These are phyloP conservation scores for Dryococelus australis DNA, from an alignment of 2,888 invertebrate species.

Conservation along the genomic window DNA sequence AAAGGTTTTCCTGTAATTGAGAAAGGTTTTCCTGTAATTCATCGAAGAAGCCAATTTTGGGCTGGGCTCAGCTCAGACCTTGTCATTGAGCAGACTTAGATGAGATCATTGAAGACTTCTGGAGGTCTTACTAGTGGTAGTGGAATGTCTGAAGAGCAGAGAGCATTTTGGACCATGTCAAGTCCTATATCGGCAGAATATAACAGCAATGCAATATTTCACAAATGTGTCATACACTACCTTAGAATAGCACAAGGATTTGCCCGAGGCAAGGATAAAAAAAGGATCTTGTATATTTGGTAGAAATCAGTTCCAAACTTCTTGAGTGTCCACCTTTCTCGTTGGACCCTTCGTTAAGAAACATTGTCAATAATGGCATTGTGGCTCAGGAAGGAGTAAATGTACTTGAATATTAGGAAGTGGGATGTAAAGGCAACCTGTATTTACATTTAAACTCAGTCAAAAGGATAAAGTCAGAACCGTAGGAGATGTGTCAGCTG, in stretches of 20 bases:
- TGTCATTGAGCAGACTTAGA: background rate
- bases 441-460: background rate
- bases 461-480: background rate
- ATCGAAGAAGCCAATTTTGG: background rate
- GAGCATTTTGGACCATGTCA: constrained; percentile 10
- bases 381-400: background rate
- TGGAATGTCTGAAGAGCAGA: background rate
- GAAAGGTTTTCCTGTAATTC: background rate
- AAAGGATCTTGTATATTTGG: background rate
- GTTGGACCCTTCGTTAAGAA: constrained; percentile 3
- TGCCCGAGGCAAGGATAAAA: background rate
- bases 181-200: background rate
- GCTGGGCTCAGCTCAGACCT: background rate
- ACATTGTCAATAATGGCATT: background rate
- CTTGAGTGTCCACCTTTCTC: background rate
- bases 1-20: no score
- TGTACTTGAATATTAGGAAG: background rate
- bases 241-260: background rate
- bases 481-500: no score
- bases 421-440: background rate
- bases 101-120: background rate
- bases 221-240: background rate
- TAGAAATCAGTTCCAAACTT: background rate
- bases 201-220: background rate
- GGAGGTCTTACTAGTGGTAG: background rate